phyloP scores from a whole-genome alignment of 2,888 invertebrate genomes.

The Conistra vaccinii region DNA sequence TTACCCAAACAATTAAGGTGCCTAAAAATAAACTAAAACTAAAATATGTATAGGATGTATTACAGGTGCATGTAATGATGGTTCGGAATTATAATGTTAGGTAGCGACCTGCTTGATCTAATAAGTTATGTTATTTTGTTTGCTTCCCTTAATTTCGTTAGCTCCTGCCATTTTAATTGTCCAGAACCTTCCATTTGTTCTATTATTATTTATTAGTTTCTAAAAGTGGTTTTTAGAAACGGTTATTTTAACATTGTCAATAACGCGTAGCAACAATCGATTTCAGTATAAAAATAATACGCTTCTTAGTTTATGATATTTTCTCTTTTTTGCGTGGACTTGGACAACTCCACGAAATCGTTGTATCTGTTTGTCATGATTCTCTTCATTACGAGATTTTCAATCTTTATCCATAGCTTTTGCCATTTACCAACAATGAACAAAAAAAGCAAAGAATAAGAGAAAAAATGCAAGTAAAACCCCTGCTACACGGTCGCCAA shows the following conservation, averaged over 20 bases:
- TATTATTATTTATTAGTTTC: neutral
- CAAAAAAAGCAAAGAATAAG: no score
- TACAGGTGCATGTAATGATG: no score
- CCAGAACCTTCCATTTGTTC: neutral
- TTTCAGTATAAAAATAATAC: neutral
- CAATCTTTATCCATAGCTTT: neutral
- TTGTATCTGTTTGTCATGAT: neutral
- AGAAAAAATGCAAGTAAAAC: neutral
- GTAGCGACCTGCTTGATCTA: no score
- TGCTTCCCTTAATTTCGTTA: neutral
- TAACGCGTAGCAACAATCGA: neutral
- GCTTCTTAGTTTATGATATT: neutral
- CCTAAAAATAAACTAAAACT: no score
- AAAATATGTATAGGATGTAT: no score
- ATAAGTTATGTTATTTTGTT: neutral
- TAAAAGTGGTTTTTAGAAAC: no score
- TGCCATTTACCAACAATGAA: neutral
- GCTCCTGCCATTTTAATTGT: neutral
- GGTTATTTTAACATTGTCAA: no score
- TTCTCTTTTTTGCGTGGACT: neutral
- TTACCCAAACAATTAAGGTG: no score
- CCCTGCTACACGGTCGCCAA: no score
- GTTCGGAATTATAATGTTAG: no score
- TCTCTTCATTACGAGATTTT: neutral
- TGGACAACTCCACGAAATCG: neutral